phyloP scores from a whole-genome alignment of 2,888 invertebrate genomes.

The Cosmorhoe ocellata region DNA sequence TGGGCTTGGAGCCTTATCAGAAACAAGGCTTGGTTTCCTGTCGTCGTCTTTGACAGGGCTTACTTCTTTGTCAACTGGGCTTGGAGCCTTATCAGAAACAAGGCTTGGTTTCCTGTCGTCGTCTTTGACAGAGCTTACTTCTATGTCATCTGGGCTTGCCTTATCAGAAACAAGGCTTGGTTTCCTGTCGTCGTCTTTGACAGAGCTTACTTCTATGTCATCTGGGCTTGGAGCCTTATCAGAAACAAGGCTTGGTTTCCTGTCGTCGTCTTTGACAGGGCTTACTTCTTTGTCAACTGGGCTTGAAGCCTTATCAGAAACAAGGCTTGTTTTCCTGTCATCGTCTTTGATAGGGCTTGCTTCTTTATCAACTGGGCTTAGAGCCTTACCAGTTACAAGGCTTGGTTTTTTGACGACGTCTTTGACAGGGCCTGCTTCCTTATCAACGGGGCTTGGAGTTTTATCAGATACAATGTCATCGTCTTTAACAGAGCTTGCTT shows the following conservation, averaged over 20 bases:
- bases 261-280: no score
- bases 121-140: no score
- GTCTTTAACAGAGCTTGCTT: no score
- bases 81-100: slow-evolving; percentile 14
- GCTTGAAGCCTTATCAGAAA: neutral
- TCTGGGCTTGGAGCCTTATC: no score
- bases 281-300: no score
- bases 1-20: slow-evolving; percentile 18
- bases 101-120: slow-evolving; percentile 6
- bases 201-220: neutral
- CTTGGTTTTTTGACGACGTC: no score
- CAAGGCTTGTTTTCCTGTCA: slow-evolving; percentile 11
- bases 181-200: slow-evolving; percentile 5
- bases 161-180: neutral
- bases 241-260: no score
- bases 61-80: neutral
- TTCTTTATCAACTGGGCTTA: no score
- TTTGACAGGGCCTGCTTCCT: no score
- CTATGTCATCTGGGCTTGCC: slow-evolving; percentile 17
- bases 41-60: slow-evolving; percentile 17
- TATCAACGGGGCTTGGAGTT: no score
- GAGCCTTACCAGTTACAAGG: no score
- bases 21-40: slow-evolving; percentile 1
- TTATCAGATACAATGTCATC: no score
- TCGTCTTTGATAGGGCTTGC: slow-evolving; percentile 1